Base-by-base conservation (phyloP, 2,797 vertebrate genomes). In the Enteromius viviparus region DNA sequence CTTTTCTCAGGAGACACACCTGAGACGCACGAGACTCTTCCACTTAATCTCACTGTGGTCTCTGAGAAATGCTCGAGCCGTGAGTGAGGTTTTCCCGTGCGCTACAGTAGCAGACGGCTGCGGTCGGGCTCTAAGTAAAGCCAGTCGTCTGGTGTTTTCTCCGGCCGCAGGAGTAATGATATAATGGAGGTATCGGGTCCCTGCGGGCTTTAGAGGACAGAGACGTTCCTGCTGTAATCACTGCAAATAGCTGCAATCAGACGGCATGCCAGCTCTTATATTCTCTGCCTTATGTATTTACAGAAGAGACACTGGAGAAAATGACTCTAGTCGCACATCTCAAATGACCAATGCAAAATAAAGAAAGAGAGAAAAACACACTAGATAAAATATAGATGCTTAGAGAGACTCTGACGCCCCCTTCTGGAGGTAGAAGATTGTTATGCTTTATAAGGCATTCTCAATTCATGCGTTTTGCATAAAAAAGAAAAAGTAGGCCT, bases 341-440 rank as follows among this genome's bases (percentile, higher is more conserved):
- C 79, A 77, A 82, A 82, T 75, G 40, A 80, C 74, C 26, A 37
- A 9, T 19, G 70, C 21, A 40, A 72, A 83, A 81, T 75, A 71
- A 34, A 49, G 60, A 12, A 37, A 75, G 15, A 37, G 6, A 37
- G 14, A 75, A 19, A 23, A n/a, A 34, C 29, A 60, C 62, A 45
- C 65, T 14, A 9, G 6, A 2, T 55, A 9, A 74, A 23, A 68
- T 23, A 21, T 42, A 37, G 29, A 19, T 10, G 2, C 19, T 19
- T 66, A 70, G 86, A 96, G 94, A 92, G 26, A 87, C 85, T 93
- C 91, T 91, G 93, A 87, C 90, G 93, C 93, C 91, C 92, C 92
- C 91, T 95, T 94, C 93, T 93, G 80, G 71, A 47, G n/a, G 49
- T 17, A 42, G 34, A 19, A 40, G 6, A 40, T 40, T 40, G 8